Conservation (phyloP, 2,113 vertebrate species). For the Clupea harengus region DNA sequence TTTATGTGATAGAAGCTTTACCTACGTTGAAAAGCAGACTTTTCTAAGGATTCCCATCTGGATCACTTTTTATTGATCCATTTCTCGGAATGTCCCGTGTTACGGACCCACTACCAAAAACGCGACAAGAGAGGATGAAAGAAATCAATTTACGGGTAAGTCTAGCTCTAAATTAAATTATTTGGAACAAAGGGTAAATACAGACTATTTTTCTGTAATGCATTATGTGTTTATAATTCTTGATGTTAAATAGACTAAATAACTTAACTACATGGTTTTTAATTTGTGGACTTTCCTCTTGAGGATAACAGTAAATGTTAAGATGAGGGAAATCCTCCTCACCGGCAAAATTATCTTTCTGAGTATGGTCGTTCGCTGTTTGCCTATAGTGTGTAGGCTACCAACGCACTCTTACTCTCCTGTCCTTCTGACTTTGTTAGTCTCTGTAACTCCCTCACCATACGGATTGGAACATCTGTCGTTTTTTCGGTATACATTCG, state of each 20-base stretch:
- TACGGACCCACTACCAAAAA: constrained; percentile 56
- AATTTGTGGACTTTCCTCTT: not conserved
- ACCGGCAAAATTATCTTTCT: not conserved
- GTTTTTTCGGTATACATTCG: not conserved
- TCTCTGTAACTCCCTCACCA: not conserved
- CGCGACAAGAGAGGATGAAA: constrained; percentile 72
- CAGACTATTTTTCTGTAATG: not conserved
- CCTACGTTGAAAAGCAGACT: not conserved
- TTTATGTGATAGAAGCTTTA: not conserved
- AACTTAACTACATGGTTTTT: not conserved
- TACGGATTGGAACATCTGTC: not conserved
- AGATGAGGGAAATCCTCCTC: not conserved
- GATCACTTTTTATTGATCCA: constrained; percentile 40
- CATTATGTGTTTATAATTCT: not conserved
- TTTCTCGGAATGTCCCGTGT: constrained; percentile 58
- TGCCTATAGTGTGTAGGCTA: not conserved
- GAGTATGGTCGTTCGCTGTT: not conserved
- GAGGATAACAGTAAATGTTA: constrained; percentile 1
- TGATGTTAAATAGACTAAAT: not conserved
- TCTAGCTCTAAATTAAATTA: not conserved
- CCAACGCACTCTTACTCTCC: not conserved
- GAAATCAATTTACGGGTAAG: constrained; percentile 73
- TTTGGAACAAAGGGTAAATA: not conserved
- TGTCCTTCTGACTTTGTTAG: not conserved
- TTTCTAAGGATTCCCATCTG: constrained; percentile 18